Base-by-base conservation (phyloP, 1,140 invertebrate genomes). In the Venturia canescens region DNA sequence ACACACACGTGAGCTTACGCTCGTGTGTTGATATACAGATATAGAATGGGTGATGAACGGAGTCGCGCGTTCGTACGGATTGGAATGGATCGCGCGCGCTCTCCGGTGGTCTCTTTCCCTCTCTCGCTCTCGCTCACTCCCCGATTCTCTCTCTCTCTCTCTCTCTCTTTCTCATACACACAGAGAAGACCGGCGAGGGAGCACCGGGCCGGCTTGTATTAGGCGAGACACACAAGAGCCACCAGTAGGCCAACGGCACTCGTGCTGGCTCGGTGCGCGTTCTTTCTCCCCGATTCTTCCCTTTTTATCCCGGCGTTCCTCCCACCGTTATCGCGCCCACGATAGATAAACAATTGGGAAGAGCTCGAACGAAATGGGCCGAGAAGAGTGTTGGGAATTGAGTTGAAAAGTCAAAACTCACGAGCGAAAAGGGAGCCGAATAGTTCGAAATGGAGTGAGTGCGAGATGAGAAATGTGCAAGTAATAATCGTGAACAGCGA, bases 171-270 rank as follows among this genome's bases (percentile, higher is more conserved):
- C 60, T 50, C 34, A 21, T 50, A 21, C 66, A 38, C 70, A 21
- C 60, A 44, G 5, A 44, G 38, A 44, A 44, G 38, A 63, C 53
- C 74, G 57, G 57, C 75, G 57, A 76, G 38, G 66, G 38, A 53
- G 26, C 53, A 23, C 23, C 60, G 23, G 60, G 60, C 60, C 53
- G 53, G 44, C 26, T 74, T 74, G 71, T 74, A 74, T 76, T 76
- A 76, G 78, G 78, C 70, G 53, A 66, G 75, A 79, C 77, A 69
- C 18, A 57, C 88, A 88, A 86, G 84, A 86, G 85, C 82, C 83
- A 80, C 81, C 90, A 91, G 90, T 91, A 91, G 90, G 90, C 90
- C 89, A 91, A 88, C 89, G 86, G 88, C 90, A 84, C 85, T 90
- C 90, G 89, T 84, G 85, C 84, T 86, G 85, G 74, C 74, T 76